phyloP scores from a whole-genome alignment of 92 coral and sea anemone species.

The Desmophyllum pertusum region DNA sequence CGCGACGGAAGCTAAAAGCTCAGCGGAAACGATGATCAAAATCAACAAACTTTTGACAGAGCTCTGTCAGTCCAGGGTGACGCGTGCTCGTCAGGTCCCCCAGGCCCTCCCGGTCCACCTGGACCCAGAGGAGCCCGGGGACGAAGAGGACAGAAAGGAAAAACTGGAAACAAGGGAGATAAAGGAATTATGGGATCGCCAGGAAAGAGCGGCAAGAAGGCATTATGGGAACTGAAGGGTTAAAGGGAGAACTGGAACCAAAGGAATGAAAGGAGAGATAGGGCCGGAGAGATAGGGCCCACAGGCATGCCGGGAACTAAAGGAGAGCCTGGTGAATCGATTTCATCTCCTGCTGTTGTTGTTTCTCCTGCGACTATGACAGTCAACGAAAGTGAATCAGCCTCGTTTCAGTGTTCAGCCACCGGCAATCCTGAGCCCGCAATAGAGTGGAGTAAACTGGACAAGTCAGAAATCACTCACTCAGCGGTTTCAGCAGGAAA shows the following conservation, averaged over 20 bases:
- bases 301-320: constrained; percentile 51
- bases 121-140: constrained; percentile 43
- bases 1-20: too few species aligned
- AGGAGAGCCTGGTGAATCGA: constrained; percentile 63
- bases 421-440: constrained; percentile 53
- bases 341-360: constrained; percentile 48
- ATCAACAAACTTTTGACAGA: too few species aligned
- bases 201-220: constrained; percentile 38
- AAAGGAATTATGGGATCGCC: constrained; percentile 32
- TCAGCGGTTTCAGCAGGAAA: too few species aligned
- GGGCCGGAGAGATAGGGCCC: constrained; percentile 39
- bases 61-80: too few species aligned
- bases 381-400: constrained; percentile 55
- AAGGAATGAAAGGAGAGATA: constrained; percentile 35
- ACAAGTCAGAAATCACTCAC: too few species aligned
- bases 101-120: constrained; percentile 49
- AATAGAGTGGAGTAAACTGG: too few species aligned
- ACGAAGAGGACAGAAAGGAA: constrained; percentile 45
- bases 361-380: constrained; percentile 44
- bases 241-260: constrained; percentile 14
- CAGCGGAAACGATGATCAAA: too few species aligned
- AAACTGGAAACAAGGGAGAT: constrained; percentile 27
- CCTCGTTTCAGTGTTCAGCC: constrained; percentile 42
- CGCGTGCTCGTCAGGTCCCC: constrained; percentile 28
- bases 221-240: constrained; percentile 27